Evolutionary conservation across 1,140 invertebrate genomes (phyloP), one percentile per base, ranked within the genome.

Genomic region (Muscidifurax raptorellus): DNA sequence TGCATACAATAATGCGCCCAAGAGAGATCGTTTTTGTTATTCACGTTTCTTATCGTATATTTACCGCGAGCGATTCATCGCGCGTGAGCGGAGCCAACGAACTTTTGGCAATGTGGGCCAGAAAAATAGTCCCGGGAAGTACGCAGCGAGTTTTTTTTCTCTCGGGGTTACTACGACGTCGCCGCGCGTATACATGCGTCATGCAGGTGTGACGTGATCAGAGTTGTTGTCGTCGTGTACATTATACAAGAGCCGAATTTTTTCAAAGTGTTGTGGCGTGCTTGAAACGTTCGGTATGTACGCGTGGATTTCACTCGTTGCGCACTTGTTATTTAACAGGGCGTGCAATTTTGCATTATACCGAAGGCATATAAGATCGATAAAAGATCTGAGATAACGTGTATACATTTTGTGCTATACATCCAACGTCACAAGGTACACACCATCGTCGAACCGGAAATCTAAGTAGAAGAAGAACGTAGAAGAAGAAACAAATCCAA

Each of bases 51-150:
- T 40, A 40, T 40, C 36, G 36, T 40, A 10, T 40, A 40, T n/a
- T n/a, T n/a, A n/a, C n/a, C n/a, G n/a, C 9, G 36, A 40, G 36
- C 9, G 36, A 40, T 9, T 83, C 66, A 66, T 59, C 64, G 78
- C 30, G 15, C n/a, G 30, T 72, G 77, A 80, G 40, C 52, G 84
- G 84, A 87, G 90, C 88, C 90, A 91, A 91, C 88, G 91, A 92
- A 92, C 91, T 89, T 90, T 89, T 69, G 85, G 52, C 86, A 86
- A 92, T 91, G 88, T 92, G 87, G 91, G 91, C 91, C 91, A 92
- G 88, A 91, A 90, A 92, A 92, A 89, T 87, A 90, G 79, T 71
- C 77, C 5, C 47, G 12, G 64, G 10, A 27, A 76, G 66, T 44
- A 1, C 18, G 27, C 12, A 3, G 64, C 66, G 40, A n/a, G 36